These are phyloP conservation scores for Athripsodes cinereus DNA, from an alignment of 2,888 invertebrate genomes.

Conservation along the genomic window DNA sequence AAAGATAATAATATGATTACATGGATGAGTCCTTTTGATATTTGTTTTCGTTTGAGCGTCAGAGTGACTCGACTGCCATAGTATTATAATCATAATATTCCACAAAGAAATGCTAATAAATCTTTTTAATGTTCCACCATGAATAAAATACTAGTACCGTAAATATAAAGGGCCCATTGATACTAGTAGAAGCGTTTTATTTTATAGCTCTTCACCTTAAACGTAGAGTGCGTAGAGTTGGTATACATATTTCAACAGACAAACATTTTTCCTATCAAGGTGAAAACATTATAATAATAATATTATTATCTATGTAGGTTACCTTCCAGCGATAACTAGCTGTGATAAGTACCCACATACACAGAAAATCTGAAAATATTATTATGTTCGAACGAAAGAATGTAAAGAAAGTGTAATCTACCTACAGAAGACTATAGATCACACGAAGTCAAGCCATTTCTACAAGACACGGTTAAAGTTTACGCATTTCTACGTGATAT, in stretches of 20 bases:
- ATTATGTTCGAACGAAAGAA: no score
- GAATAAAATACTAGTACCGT: background rate
- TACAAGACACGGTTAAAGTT: constrained; percentile 22
- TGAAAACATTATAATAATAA: no score
- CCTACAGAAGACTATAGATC: no score
- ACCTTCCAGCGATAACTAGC: no score
- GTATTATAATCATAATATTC: background rate
- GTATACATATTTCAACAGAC: background rate
- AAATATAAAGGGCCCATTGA: background rate
- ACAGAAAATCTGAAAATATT: no score
- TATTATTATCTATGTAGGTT: no score
- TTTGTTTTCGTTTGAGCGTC: no score
- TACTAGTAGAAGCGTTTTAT: background rate
- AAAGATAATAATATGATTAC: no score
- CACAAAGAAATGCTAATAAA: background rate
- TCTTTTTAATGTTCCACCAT: background rate
- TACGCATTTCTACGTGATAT: constrained; percentile 23
- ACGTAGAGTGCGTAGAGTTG: background rate
- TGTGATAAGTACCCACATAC: no score
- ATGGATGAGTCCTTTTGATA: no score
- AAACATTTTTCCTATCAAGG: background rate
- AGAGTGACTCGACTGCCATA: background rate
- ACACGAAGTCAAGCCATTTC: constrained; percentile 16
- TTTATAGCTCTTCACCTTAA: background rate
- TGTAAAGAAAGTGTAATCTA: no score